phyloP scores from a whole-genome alignment of 2,113 vertebrate genomes.

The Castor canadensis region DNA sequence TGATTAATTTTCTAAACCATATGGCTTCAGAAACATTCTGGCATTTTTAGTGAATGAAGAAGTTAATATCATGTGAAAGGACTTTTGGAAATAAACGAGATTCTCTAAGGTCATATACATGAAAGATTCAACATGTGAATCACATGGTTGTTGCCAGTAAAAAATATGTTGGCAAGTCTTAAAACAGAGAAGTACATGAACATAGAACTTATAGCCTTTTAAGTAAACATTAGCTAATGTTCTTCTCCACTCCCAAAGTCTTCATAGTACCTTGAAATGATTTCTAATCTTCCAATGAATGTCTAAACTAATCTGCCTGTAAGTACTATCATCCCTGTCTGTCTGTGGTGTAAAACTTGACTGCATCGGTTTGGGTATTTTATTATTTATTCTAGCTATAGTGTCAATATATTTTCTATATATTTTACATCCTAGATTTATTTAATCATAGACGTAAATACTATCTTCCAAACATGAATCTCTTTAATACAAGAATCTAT shows the following conservation, averaged over 20 bases:
- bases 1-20: neutral
- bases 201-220: neutral
- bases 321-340: neutral
- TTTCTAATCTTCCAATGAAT: neutral
- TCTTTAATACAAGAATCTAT: neutral
- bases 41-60: neutral
- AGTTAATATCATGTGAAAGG: neutral
- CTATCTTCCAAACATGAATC: neutral
- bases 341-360: neutral
- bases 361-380: neutral
- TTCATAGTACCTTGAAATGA: neutral
- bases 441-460: neutral
- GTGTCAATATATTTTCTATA: neutral
- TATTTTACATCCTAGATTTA: neutral
- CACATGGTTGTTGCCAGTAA: neutral
- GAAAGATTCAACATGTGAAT: neutral
- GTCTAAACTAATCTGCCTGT: neutral
- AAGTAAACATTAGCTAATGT: neutral
- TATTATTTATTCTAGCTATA: neutral
- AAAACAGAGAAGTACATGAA: neutral
- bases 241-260: neutral
- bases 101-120: neutral
- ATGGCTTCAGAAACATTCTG: constrained; percentile 17
- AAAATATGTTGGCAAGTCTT: neutral
- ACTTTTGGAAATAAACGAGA: constrained; percentile 35